Base-by-base conservation (phyloP, 2,113 vertebrate species). In the Spheniscus mendiculus region DNA sequence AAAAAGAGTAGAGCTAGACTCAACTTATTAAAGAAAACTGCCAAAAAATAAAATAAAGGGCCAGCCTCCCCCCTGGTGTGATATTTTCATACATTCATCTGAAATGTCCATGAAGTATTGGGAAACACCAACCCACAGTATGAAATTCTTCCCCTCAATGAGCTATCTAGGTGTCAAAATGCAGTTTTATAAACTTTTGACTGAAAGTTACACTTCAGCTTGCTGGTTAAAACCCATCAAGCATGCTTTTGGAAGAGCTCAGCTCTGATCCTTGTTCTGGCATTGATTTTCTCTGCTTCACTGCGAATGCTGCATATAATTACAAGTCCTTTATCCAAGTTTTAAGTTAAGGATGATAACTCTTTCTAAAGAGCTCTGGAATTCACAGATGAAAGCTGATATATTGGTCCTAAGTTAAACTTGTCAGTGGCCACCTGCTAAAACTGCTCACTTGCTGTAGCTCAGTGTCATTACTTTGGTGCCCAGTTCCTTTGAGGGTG, bases 61-160 rank as follows among this genome's bases (percentile, higher is more conserved):
- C 18, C 42, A 73, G 20, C 6, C 8, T 52, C 15, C 5, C 2
- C 16, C 20, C 3, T 1, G 2, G 4, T 5, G 1, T 52, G 42
- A 22, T 52, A 14, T 6, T 77, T 80, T 36, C 26, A 25, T 67
- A 56, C 7, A 6, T 3, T 76, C 15, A 32, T 52, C 26, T 65
- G n/a, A 85, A 88, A 56, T 34, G 18, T 34, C 17, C 16, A n/a
- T 29, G 9, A 71, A 29, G 4, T 22, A 34, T 8, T 45, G 20
- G 15, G 22, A 89, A 85, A 65, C 36, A 70, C 3, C 34, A 86
- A 22, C 1, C 0, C 19, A 45, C 4, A 15, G 5, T 45, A 29
- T 38, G 19, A 85, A 72, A 73, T 77, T 83, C 27, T 79, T 72
- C 13, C 7, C 12, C 5, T 34, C 13, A 13, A 10, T 49, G 44